These are phyloP conservation scores for Syrrhaptes paradoxus DNA, from an alignment of 2,113 vertebrate species.

Conservation along the genomic window DNA sequence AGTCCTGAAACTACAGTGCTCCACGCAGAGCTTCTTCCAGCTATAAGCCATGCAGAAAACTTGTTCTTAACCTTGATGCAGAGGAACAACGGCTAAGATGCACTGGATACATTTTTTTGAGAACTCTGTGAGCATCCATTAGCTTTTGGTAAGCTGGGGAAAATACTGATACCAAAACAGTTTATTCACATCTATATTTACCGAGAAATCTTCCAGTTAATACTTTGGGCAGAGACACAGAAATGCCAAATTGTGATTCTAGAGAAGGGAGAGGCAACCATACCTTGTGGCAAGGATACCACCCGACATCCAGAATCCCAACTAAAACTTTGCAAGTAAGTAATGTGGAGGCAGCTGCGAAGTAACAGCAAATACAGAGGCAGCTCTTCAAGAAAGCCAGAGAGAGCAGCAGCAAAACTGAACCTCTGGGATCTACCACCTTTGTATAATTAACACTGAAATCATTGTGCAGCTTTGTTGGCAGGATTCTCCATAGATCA, in stretches of 20 bases:
- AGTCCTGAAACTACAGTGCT: neutral
- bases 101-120: neutral
- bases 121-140: neutral
- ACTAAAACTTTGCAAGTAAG: neutral
- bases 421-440: neutral
- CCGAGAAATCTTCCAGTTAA: neutral
- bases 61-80: neutral
- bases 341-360: neutral
- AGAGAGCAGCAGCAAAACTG: neutral
- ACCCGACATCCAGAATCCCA: neutral
- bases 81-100: neutral
- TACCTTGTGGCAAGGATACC: neutral
- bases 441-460: neutral
- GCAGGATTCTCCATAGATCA: neutral
- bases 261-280: neutral
- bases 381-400: neutral
- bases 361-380: neutral
- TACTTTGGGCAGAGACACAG: neutral
- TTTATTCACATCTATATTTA: neutral
- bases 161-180: neutral
- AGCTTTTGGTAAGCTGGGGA: neutral
- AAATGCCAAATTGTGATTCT: neutral
- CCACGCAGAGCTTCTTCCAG: neutral
- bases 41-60: neutral
- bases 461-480: neutral